Base-by-base conservation (phyloP, 2,888 invertebrate species). In the Physocephala rufipes region DNA sequence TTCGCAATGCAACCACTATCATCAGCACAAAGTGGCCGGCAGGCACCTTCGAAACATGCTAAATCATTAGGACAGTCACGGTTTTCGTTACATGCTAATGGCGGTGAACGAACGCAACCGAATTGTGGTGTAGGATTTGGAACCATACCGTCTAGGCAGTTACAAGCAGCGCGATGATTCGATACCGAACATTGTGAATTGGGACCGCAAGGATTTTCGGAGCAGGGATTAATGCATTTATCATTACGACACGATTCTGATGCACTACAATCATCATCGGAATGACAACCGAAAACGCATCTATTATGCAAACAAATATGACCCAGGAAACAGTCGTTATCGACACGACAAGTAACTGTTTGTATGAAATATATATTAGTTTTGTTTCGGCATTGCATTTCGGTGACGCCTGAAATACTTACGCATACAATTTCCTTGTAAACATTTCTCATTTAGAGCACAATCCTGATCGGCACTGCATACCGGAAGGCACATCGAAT, bases 301-400 rank as follows among this genome's bases (percentile, higher is more conserved):
- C 93, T 93, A 80, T 94, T 95, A 80, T 91, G 90, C 71, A 95
- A 86, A 81, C 96, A 96, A 76, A 96, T 94, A 80, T 96, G 95
- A 0, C 95, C 95, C 72, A 95, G 88, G 90, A 96, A 95, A 80
- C 96, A 96, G 80, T 96, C 96, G 80, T 95, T 95, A 82, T 96
- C 95, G 1, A 95, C 91, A 63, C 95, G 91, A 81, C 96, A 96
- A 2, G 95, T 96, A 71, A 96, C 90, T 90, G 84, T 51, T 59
- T 45, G 74, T 13, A 19, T 4, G 49, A 64, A 45, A 72, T 55
- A 45, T 13, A 61, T 9, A 73, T 64, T 47, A 43, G 67, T 28
- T 69, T 19, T 49, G 15, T 13, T 13, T 51, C 24, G 28, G n/a
- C 1, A 51, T 7, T 65, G 24, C 36, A 13, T 63, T 7, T 12